These are phyloP conservation scores for Irena cyanogastra DNA, from an alignment of 2,113 vertebrate genomes.

Conservation along the genomic window DNA sequence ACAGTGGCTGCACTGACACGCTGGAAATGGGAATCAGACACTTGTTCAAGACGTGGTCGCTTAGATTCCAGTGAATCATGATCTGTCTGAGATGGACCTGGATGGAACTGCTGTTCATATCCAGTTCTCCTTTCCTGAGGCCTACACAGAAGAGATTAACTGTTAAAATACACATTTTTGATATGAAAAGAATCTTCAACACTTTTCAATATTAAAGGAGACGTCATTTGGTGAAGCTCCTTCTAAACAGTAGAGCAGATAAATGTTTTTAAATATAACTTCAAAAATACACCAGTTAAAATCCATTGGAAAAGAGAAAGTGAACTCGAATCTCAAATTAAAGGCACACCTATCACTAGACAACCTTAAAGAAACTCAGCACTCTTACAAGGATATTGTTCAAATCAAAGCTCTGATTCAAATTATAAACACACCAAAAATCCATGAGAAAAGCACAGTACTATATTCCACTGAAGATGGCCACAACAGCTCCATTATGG, in stretches of 20 bases:
- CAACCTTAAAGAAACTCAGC: not conserved
- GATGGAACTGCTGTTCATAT: conserved; percentile 90
- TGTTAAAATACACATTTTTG: not conserved
- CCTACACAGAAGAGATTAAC: conserved; percentile 61
- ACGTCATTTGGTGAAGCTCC: not conserved
- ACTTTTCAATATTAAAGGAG: not conserved
- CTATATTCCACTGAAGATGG: not conserved
- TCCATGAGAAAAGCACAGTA: not conserved
- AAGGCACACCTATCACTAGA: not conserved
- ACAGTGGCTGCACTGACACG: conserved; percentile 77
- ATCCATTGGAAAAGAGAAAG: not conserved
- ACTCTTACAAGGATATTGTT: not conserved
- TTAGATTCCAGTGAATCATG: conserved; percentile 89
- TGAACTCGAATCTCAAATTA: not conserved
- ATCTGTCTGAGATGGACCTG: conserved; percentile 78
- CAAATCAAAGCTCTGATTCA: not conserved
- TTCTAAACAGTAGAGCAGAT: not conserved
- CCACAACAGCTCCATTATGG: not conserved
- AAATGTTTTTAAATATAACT: not conserved
- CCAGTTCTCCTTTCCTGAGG: conserved; percentile 93
- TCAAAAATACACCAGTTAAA: not conserved
- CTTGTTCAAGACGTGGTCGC: conserved; percentile 88
- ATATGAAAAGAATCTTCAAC: not conserved
- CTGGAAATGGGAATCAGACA: conserved; percentile 85
- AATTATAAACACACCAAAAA: not conserved